These are phyloP conservation scores for Euthynnus affinis DNA, from an alignment of 2,797 vertebrate species.

Conservation along the genomic window DNA sequence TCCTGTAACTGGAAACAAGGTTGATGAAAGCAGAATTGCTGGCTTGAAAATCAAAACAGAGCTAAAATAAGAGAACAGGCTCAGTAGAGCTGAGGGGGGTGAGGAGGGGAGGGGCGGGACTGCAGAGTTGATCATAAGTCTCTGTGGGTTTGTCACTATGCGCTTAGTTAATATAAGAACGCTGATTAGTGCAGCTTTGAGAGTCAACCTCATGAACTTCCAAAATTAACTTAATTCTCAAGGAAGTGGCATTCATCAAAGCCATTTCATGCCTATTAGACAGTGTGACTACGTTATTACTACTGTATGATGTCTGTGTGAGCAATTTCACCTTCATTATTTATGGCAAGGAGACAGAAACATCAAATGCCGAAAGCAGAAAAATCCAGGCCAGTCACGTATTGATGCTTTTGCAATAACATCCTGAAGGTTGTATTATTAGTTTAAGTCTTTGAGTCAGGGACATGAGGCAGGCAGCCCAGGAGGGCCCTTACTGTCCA, in stretches of 20 bases:
- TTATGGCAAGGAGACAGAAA: conserved; percentile 72
- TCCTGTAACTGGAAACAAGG: not conserved
- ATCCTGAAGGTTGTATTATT: conserved; percentile 82
- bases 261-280: conserved; percentile 51
- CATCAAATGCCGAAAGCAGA: conserved; percentile 61
- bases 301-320: conserved; percentile 67
- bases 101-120: too few relatives aligned
- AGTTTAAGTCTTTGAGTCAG: conserved; percentile 67
- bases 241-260: conserved; percentile 62
- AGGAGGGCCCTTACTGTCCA: conserved; percentile 62
- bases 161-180: conserved; percentile 7
- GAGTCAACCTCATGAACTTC: conserved; percentile 8
- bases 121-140: not conserved
- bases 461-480: conserved; percentile 60
- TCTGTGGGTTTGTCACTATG: not conserved
- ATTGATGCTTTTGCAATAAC: conserved; percentile 77
- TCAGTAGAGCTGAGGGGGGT: not conserved
- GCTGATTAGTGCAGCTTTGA: conserved; percentile 12
- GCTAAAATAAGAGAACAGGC: conserved; percentile 16
- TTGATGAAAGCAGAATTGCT: not conserved
- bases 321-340: conserved; percentile 72
- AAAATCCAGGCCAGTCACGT: conserved; percentile 70
- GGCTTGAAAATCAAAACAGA: not conserved
- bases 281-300: conserved; percentile 65
- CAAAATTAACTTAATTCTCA: conserved; percentile 8